Conservation (phyloP, 2,797 vertebrate genomes). For the Esox masquinongy region DNA sequence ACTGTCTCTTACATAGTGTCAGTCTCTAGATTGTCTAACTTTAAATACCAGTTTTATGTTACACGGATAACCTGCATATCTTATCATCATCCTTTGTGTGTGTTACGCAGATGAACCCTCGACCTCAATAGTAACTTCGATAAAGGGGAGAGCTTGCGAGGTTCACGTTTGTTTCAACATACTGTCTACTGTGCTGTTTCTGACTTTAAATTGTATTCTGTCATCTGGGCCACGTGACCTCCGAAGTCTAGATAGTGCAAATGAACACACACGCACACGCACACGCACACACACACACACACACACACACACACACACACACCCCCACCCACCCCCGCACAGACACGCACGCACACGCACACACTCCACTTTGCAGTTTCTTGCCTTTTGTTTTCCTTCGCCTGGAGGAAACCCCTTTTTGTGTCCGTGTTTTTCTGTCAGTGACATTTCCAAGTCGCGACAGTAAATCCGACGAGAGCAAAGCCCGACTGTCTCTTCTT, state of each 20-base stretch:
- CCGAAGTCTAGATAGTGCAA: neutral
- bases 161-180: neutral
- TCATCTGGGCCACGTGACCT: neutral
- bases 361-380: neutral
- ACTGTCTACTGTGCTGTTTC: neutral
- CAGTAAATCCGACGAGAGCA: slow-evolving; percentile 51
- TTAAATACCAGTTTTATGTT: neutral
- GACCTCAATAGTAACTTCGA: neutral
- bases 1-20: neutral
- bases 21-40: neutral
- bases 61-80: too few species aligned
- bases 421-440: slow-evolving; percentile 50
- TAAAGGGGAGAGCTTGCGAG: neutral
- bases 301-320: too few species aligned
- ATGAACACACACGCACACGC: neutral
- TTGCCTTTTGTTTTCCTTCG: slow-evolving; percentile 21
- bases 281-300: too few species aligned
- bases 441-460: slow-evolving; percentile 39
- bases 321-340: neutral
- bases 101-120: neutral
- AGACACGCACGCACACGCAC: neutral
- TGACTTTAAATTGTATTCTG: neutral
- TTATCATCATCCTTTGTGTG: neutral
- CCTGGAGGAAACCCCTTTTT: slow-evolving; percentile 53
- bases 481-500: slow-evolving; percentile 31